These are phyloP conservation scores for Megalops cyprinoides DNA, from an alignment of 2,797 vertebrate genomes.

Conservation along the genomic window DNA sequence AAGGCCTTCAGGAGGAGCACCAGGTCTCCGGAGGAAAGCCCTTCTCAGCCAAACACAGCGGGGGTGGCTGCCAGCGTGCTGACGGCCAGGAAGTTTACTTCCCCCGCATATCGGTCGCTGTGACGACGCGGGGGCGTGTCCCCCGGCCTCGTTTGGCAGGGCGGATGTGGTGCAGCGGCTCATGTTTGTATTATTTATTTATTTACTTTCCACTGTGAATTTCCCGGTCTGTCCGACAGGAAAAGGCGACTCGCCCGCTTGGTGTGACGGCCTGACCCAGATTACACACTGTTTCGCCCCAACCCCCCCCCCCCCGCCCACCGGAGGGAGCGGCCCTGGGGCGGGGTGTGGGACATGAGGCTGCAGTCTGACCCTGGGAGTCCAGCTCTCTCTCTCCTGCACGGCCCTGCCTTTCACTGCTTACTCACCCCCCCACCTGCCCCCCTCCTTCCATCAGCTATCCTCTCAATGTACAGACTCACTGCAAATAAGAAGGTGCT, in stretches of 20 bases:
- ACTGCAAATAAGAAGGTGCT: not conserved
- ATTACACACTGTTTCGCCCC: slow-evolving; percentile 41
- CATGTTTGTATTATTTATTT: too few species aligned
- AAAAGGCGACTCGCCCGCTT: slow-evolving; percentile 38
- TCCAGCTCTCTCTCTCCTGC: slow-evolving; percentile 20
- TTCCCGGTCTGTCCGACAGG: slow-evolving; percentile 32
- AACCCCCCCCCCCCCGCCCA: slow-evolving; percentile 8
- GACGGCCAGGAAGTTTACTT: too few species aligned
- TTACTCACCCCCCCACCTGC: slow-evolving; percentile 14
- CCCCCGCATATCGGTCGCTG: too few species aligned
- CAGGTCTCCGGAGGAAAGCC: too few species aligned
- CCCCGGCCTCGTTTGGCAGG: too few species aligned
- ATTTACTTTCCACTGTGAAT: not conserved
- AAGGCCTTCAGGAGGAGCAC: too few species aligned
- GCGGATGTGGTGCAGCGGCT: too few species aligned
- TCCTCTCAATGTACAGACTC: not conserved
- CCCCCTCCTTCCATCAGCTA: slow-evolving; percentile 12
- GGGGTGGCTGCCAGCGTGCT: too few species aligned
- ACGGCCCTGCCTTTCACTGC: slow-evolving; percentile 31
- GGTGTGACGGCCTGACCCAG: slow-evolving; percentile 41
- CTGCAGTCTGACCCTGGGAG: slow-evolving; percentile 46
- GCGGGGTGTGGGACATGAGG: slow-evolving; percentile 39
- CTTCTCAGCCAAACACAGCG: too few species aligned
- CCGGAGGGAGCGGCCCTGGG: slow-evolving; percentile 23
- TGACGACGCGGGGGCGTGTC: too few species aligned